Conservation (phyloP, 2,888 invertebrate genomes). For the Plagodis pulveraria region DNA sequence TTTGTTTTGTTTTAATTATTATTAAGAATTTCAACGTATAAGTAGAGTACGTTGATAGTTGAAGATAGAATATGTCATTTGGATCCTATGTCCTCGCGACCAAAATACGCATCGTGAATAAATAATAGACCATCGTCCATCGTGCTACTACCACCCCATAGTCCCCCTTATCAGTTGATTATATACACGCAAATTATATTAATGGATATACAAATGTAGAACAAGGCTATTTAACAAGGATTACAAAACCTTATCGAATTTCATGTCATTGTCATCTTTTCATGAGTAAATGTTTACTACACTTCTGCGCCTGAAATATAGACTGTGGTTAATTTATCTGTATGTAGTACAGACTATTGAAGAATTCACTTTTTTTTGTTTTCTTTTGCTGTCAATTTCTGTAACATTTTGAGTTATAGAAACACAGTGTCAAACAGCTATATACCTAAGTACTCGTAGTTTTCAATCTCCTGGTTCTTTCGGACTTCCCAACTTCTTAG, state of each 20-base stretch:
- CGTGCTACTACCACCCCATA: slow-evolving; percentile 46
- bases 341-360: background rate
- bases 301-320: slow-evolving; percentile 8
- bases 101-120: slow-evolving; percentile 80
- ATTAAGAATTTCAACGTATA: slow-evolving; percentile 19
- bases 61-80: slow-evolving; percentile 43
- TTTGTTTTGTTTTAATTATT: no score
- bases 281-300: slow-evolving; percentile 27
- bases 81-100: slow-evolving; percentile 71
- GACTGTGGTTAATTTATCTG: background rate
- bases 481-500: no score
- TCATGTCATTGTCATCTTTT: slow-evolving; percentile 33
- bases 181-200: slow-evolving; percentile 44
- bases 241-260: slow-evolving; percentile 34
- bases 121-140: slow-evolving; percentile 48
- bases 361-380: no score
- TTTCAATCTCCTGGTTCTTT: no score
- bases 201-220: slow-evolving; percentile 34
- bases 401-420: no score
- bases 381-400: no score
- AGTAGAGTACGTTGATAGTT: slow-evolving; percentile 46
- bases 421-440: no score
- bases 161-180: slow-evolving; percentile 64
- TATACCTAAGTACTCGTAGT: no score
- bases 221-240: slow-evolving; percentile 32